Conservation (phyloP, 2,797 vertebrate species). For the Masticophis lateralis region DNA sequence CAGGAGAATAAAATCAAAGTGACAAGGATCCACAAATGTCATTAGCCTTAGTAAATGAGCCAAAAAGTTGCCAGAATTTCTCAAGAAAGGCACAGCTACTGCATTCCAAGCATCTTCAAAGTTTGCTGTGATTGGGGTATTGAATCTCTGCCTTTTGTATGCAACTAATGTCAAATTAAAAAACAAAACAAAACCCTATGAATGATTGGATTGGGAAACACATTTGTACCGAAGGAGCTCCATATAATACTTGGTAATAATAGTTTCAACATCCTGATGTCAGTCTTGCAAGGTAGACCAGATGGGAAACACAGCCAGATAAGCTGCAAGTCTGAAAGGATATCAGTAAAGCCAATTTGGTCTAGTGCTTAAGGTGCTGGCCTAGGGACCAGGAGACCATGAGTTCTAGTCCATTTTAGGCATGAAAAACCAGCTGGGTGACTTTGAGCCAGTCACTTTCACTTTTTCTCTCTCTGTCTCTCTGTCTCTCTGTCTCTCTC, state of each 20-base stretch:
- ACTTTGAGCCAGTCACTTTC: no score
- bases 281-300: neutral
- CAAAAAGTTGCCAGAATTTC: neutral
- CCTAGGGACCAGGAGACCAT: no score
- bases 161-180: neutral
- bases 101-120: neutral
- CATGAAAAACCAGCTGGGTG: no score
- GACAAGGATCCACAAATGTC: neutral
- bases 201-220: neutral
- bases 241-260: neutral
- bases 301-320: neutral
- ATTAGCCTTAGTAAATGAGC: neutral
- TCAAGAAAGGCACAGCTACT: neutral
- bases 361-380: neutral
- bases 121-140: neutral
- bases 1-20: neutral
- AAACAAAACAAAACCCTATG: neutral
- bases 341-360: neutral
- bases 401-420: no score
- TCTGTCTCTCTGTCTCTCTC: no score
- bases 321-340: neutral
- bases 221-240: neutral
- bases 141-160: neutral
- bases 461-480: no score
- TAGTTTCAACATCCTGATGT: neutral